These are phyloP conservation scores for Hyaena hyaena DNA, from an alignment of 2,113 vertebrate species.

Conservation along the genomic window DNA sequence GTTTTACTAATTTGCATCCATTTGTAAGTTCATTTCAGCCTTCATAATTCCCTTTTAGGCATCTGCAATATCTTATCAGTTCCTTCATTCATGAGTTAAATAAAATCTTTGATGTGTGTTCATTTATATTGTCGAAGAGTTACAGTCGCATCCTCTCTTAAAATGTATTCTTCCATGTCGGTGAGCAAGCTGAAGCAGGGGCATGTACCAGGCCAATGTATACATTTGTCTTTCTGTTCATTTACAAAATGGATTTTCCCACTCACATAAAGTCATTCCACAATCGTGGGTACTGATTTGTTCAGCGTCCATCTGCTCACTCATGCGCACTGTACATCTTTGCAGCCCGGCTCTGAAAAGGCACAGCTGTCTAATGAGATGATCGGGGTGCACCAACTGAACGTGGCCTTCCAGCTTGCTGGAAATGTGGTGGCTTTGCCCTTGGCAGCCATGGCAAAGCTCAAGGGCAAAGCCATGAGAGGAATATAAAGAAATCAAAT, in stretches of 20 bases:
- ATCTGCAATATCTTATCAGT: not conserved
- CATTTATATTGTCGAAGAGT: not conserved
- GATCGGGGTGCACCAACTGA: not conserved
- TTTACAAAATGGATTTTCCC: not conserved
- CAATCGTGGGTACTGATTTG: not conserved
- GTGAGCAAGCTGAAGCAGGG: not conserved
- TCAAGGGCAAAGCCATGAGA: not conserved
- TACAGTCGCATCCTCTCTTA: not conserved
- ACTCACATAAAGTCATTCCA: not conserved
- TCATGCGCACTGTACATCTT: not conserved
- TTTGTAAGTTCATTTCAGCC: conserved; percentile 15
- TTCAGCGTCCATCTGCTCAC: not conserved
- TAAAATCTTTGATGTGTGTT: not conserved
- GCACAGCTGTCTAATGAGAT: conserved; percentile 3
- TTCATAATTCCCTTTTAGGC: not conserved
- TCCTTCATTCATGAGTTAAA: not conserved
- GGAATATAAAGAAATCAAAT: not conserved
- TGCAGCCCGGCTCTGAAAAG: not conserved
- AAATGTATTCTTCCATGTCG: not conserved
- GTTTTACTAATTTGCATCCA: not conserved
- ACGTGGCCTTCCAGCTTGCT: not conserved
- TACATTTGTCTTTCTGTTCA: not conserved
- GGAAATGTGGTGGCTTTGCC: not conserved
- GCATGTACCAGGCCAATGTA: not conserved
- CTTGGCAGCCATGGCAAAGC: no score